Percentiles rank a stretch among this genome's conserved stretches.
Conservation (phyloP, 2,797 vertebrate species). For the Odontamblyopus lacepedii region DNA sequence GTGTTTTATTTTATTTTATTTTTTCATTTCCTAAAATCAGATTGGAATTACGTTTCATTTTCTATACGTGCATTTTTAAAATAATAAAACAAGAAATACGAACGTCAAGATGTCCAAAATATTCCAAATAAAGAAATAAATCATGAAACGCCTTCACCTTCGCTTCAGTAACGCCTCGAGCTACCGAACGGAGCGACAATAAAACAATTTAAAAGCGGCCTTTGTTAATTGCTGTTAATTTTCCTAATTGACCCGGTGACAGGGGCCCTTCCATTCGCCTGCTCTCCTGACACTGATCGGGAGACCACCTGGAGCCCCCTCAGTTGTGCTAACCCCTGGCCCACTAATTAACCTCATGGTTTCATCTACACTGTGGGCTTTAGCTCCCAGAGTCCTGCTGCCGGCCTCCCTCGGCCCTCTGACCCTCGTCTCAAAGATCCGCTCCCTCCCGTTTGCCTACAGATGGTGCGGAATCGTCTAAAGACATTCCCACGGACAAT, state of each 20-base stretch:
- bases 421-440: slow-evolving; percentile 45
- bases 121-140: not conserved
- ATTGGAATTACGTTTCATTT: no score
- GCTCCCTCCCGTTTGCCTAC: not conserved
- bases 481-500: slow-evolving; percentile 38
- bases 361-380: not conserved
- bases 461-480: slow-evolving; percentile 2
- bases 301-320: slow-evolving; percentile 1
- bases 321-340: slow-evolving; percentile 1
- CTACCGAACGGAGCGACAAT: not conserved
- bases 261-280: not conserved
- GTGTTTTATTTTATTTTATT: no score
- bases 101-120: not conserved
- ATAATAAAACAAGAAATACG: not conserved
- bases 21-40: no score
- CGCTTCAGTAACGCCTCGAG: not conserved
- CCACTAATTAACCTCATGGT: not conserved
- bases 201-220: not conserved
- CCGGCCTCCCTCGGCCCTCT: not conserved
- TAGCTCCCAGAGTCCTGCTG: not conserved
- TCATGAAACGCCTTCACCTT: not conserved
- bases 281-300: not conserved
- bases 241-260: not conserved
- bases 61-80: no score
- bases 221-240: slow-evolving; percentile 6